Percentiles rank a stretch among this genome's conserved stretches.
These are phyloP conservation scores for Eptatretus burgeri DNA, from an alignment of 2,113 vertebrate species.

Conservation along the genomic window DNA sequence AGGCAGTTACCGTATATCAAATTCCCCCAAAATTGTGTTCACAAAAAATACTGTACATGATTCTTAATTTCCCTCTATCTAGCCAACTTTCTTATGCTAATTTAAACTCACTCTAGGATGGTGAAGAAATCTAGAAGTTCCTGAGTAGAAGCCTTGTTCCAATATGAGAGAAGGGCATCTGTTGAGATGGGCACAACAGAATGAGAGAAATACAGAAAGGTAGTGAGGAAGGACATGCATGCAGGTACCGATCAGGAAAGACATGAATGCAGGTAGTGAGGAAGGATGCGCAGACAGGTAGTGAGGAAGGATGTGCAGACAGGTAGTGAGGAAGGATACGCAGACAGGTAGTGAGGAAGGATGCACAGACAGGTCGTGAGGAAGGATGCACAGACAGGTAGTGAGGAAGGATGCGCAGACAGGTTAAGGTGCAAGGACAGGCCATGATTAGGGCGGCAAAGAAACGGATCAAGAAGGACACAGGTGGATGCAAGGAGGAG, in stretches of 20 bases:
- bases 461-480: not conserved
- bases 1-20: too few relatives aligned
- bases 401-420: not conserved
- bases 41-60: not conserved
- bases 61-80: not conserved
- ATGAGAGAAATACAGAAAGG: not conserved
- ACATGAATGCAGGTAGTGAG: not conserved
- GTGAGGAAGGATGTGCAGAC: not conserved
- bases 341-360: not conserved
- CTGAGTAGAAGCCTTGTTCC: conserved; percentile 66
- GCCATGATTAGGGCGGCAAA: not conserved
- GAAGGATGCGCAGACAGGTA: not conserved
- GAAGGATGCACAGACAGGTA: not conserved
- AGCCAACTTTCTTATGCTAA: not conserved
- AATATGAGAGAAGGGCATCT: conserved; percentile 85
- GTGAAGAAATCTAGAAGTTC: conserved; percentile 96
- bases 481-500: not conserved
- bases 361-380: not conserved
- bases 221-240: too few relatives aligned
- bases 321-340: not conserved
- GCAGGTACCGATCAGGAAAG: not conserved
- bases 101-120: conserved; percentile 49
- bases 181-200: too few relatives aligned
- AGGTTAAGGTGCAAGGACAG: not conserved
- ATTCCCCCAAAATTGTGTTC: too few relatives aligned